Evolutionary conservation across 2,888 invertebrate genomes (phyloP).

Genomic region (Gandaritis pyraliata): DNA sequence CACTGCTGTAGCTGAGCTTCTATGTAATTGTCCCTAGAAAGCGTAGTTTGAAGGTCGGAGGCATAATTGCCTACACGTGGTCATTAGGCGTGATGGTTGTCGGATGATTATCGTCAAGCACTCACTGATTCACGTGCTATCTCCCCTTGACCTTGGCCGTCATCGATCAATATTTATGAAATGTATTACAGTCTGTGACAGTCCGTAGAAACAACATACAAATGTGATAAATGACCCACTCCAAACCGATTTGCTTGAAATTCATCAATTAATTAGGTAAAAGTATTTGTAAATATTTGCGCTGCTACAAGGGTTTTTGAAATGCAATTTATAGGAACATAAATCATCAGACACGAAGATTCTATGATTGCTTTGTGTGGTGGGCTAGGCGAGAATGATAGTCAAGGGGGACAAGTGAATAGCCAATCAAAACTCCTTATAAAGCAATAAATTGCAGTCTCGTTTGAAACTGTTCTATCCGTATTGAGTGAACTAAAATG

Average conservation of each 20-base stretch:
- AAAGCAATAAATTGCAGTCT: conserved; percentile 18
- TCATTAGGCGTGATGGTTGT: conserved; percentile 52
- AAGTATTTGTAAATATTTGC: conserved; percentile 30
- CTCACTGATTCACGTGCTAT: conserved; percentile 53
- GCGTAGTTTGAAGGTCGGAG: conserved; percentile 41
- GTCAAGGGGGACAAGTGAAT: conserved; percentile 19
- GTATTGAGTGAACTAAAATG: conserved; percentile 35
- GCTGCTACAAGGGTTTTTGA: conserved; percentile 11
- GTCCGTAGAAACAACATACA: conserved; percentile 42
- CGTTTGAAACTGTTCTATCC: not conserved
- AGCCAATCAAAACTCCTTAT: conserved; percentile 12
- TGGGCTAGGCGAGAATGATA: conserved; percentile 18
- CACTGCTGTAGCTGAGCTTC: conserved; percentile 50
- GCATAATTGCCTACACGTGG: conserved; percentile 30
- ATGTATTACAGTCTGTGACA: conserved; percentile 44
- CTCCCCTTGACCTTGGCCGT: conserved; percentile 71
- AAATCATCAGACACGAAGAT: conserved; percentile 21
- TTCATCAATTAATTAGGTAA: conserved; percentile 45
- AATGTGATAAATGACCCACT: conserved; percentile 59
- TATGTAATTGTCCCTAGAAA: conserved; percentile 38
- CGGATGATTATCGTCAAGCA: conserved; percentile 49
- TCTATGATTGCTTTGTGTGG: conserved; percentile 25
- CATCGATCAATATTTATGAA: conserved; percentile 72
- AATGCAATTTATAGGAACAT: conserved; percentile 23
- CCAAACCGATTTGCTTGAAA: conserved; percentile 48